Conservation (phyloP, 2,888 invertebrate genomes). For the Parapristionchus giblindavisi region DNA sequence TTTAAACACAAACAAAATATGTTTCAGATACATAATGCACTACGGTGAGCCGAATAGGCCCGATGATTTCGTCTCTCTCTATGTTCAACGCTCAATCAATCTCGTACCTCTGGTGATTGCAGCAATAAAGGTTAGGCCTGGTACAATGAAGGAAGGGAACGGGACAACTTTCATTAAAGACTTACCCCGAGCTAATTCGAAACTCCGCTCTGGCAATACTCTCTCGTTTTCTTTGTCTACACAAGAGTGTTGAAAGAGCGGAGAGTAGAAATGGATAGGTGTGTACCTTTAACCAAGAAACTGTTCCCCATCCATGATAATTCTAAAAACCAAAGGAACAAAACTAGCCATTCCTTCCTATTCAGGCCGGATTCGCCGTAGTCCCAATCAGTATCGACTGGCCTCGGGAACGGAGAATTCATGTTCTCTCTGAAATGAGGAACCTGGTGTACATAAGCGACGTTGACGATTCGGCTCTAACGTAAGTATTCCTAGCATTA, state of each 20-base stretch:
- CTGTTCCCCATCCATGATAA: too few relatives aligned
- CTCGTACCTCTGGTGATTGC: background rate
- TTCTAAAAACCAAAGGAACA: background rate
- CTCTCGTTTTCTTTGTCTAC: too few relatives aligned
- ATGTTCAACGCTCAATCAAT: background rate
- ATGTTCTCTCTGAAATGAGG: background rate
- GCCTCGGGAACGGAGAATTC: background rate
- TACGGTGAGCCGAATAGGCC: slow-evolving; percentile 11
- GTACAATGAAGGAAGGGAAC: too few relatives aligned
- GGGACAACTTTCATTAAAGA: too few relatives aligned
- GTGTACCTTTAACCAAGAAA: too few relatives aligned
- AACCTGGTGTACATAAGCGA: background rate
- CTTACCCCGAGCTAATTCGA: too few relatives aligned
- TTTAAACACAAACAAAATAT: background rate
- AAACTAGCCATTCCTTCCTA: background rate
- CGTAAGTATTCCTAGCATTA: too few relatives aligned
- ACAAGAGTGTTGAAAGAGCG: too few relatives aligned
- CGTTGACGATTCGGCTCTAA: too few relatives aligned
- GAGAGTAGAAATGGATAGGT: too few relatives aligned
- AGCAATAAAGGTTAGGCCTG: background rate
- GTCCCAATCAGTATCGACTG: slow-evolving; percentile 19
- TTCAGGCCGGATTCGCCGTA: slow-evolving; percentile 11
- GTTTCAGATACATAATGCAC: slow-evolving; percentile 2
- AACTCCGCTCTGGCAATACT: too few relatives aligned
- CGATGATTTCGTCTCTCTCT: slow-evolving; percentile 8